Conservation (phyloP, 2,888 invertebrate species). For the Biston betularia region DNA sequence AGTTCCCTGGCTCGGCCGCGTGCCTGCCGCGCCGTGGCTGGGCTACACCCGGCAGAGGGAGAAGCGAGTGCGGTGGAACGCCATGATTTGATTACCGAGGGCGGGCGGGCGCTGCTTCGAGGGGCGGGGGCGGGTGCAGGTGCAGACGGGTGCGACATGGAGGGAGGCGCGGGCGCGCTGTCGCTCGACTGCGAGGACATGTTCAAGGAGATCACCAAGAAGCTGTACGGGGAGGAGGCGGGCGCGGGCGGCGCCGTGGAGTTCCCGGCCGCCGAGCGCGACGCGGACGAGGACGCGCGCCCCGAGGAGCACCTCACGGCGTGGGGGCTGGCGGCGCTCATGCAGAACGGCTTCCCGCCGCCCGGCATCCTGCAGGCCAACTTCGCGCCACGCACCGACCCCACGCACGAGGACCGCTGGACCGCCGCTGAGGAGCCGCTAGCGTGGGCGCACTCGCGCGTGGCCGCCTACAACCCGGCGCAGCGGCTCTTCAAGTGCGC, state of each 20-base stretch:
- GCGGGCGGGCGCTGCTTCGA: slow-evolving; percentile 4
- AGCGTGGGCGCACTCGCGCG: slow-evolving; percentile 92
- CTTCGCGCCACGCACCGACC: slow-evolving; percentile 83
- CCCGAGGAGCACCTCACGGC: slow-evolving; percentile 91
- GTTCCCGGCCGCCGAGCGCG: slow-evolving; percentile 81
- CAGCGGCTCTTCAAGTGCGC: slow-evolving; percentile 91
- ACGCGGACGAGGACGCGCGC: slow-evolving; percentile 85
- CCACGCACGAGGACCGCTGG: slow-evolving; percentile 87
- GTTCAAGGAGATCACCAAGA: slow-evolving; percentile 96
- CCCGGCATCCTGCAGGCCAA: slow-evolving; percentile 87
- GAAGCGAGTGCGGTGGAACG: slow-evolving; percentile 8
- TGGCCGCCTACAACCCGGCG: slow-evolving; percentile 92
- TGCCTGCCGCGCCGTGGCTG: too few relatives aligned
- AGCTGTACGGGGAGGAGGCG: slow-evolving; percentile 94
- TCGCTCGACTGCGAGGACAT: slow-evolving; percentile 92
- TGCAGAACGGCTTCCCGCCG: slow-evolving; percentile 91
- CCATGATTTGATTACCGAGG: slow-evolving; percentile 12
- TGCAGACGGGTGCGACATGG: slow-evolving; percentile 69
- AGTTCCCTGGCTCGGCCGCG: too few relatives aligned
- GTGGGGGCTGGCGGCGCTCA: slow-evolving; percentile 91
- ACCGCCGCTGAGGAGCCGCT: slow-evolving; percentile 90
- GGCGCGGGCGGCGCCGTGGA: slow-evolving; percentile 69
- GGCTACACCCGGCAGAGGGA: not conserved
- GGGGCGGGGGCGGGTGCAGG: slow-evolving; percentile 17
- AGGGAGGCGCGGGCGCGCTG: slow-evolving; percentile 83